These are phyloP conservation scores for Andrena praecox DNA, from an alignment of 2,888 invertebrate genomes.

Conservation along the genomic window DNA sequence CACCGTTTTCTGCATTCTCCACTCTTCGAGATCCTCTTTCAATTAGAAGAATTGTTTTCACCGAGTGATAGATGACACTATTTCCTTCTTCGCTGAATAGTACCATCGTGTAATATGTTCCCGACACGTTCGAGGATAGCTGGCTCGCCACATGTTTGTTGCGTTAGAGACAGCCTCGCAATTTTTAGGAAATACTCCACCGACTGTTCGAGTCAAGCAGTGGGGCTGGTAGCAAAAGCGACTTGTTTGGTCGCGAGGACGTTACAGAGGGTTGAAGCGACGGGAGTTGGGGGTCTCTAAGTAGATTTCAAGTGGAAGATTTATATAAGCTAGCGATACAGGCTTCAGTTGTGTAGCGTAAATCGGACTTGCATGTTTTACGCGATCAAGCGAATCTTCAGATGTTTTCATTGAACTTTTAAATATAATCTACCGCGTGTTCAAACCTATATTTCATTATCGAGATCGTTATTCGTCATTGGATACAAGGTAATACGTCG, in stretches of 20 bases:
- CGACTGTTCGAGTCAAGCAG: constrained; percentile 37
- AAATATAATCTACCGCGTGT: background rate
- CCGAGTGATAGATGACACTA: background rate
- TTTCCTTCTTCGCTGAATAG: background rate
- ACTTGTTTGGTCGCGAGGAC: constrained; percentile 70
- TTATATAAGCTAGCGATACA: constrained; percentile 75
- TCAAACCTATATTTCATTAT: background rate
- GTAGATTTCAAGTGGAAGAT: constrained; percentile 80
- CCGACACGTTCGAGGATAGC: background rate
- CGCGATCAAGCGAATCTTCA: constrained; percentile 17
- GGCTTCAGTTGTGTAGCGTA: constrained; percentile 48
- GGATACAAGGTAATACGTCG: constrained; percentile 21
- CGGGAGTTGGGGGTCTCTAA: constrained; percentile 71
- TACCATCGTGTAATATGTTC: background rate
- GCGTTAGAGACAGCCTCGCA: background rate
- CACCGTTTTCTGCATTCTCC: background rate
- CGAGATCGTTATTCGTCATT: background rate
- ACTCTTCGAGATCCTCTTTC: background rate
- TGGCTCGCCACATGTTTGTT: background rate
- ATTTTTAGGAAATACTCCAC: constrained; percentile 63
- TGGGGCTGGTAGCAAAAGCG: constrained; percentile 68
- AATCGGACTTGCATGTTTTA: constrained; percentile 53
- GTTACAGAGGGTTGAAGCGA: constrained; percentile 68
- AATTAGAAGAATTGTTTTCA: too few species aligned
- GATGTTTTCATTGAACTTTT: constrained; percentile 2